Conservation (phyloP, 2,113 vertebrate species). For the Chascanopsetta lugubris region DNA sequence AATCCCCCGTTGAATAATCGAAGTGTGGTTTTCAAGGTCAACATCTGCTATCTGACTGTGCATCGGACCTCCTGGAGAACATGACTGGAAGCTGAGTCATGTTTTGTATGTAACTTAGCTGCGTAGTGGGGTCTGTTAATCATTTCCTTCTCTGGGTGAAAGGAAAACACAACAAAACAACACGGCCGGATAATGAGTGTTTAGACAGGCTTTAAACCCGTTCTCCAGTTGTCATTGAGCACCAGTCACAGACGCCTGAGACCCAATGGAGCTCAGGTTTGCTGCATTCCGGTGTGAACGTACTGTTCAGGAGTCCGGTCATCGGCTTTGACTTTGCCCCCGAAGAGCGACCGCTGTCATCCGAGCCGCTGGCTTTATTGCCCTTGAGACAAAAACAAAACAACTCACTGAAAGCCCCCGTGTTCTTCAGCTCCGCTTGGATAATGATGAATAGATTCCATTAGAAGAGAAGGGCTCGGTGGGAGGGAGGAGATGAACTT, state of each 20-base stretch:
- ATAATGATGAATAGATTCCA: conserved; percentile 44
- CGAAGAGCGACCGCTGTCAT: conserved; percentile 23
- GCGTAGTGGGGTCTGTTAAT: conserved; percentile 63
- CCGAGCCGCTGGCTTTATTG: conserved; percentile 41
- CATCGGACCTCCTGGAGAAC: conserved; percentile 59
- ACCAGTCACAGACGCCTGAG: conserved; percentile 29
- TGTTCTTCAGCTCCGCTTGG: conserved; percentile 39
- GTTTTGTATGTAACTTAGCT: conserved; percentile 17
- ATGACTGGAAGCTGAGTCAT: conserved; percentile 59
- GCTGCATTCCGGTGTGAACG: conserved; percentile 41
- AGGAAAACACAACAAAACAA: conserved; percentile 74
- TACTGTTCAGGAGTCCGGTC: conserved; percentile 36
- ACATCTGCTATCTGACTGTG: conserved; percentile 47
- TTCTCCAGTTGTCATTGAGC: conserved; percentile 53
- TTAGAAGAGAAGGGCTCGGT: conserved; percentile 23
- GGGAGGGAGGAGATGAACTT: conserved; percentile 41
- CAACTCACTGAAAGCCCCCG: conserved; percentile 22
- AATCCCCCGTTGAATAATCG: conserved; percentile 16
- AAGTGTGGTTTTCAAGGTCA: conserved; percentile 35
- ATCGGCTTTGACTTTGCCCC: conserved; percentile 54
- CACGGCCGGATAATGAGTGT: conserved; percentile 65
- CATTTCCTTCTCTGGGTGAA: conserved; percentile 65
- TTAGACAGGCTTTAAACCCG: conserved; percentile 64
- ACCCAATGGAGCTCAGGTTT: conserved; percentile 32
- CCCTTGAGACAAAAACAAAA: conserved; percentile 56